Conservation (phyloP, 2,888 invertebrate species). For the Cheiracanthium punctorium region DNA sequence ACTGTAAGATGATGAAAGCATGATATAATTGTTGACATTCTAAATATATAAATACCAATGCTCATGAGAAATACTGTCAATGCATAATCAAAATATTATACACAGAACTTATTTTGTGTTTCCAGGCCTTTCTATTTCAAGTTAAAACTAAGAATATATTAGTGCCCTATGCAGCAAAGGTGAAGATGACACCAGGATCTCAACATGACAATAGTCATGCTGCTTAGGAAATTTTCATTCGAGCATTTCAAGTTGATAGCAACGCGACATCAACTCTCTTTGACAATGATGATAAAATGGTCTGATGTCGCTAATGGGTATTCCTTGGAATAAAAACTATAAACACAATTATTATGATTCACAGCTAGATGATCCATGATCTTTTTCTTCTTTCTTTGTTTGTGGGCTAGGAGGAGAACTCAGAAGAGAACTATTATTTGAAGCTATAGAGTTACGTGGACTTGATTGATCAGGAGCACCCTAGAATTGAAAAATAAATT, state of each 20-base stretch:
- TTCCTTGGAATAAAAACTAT: not conserved
- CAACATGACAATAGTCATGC: not conserved
- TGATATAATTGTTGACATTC: not conserved
- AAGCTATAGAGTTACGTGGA: constrained; percentile 65
- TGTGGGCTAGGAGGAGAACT: constrained; percentile 65
- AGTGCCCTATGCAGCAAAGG: too few species aligned
- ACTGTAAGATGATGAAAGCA: not conserved
- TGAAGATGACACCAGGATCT: not conserved
- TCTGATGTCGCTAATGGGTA: not conserved
- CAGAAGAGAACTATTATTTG: constrained; percentile 63
- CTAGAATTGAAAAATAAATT: constrained; percentile 15
- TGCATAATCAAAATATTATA: not conserved
- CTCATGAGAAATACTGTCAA: not conserved
- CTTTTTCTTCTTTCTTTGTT: constrained; percentile 53
- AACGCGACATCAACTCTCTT: not conserved
- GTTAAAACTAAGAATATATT: not conserved
- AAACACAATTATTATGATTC: constrained; percentile 37
- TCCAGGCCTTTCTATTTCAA: not conserved
- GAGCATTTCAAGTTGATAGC: not conserved
- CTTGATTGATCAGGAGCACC: constrained; percentile 57
- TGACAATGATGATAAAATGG: not conserved
- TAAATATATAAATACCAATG: not conserved
- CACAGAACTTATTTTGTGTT: too few species aligned
- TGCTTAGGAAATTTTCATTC: not conserved
- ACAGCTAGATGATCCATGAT: constrained; percentile 58